Percentiles rank a stretch among this genome's conserved stretches.
Conservation (phyloP, 2,888 invertebrate genomes). For the Drosophila colorata region DNA sequence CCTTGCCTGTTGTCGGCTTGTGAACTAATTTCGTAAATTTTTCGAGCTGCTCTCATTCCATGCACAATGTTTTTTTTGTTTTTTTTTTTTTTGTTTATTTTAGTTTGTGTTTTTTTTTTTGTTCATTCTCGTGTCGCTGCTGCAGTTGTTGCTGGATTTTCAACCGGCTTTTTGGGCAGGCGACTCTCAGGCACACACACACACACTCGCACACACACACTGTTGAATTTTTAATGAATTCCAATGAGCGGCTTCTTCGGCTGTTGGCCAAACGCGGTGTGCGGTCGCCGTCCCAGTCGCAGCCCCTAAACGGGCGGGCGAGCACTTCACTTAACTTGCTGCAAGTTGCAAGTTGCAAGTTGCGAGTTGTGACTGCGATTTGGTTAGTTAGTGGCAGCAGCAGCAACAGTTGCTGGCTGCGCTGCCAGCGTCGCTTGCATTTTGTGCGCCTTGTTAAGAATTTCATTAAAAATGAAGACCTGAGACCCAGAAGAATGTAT, state of each 20-base stretch:
- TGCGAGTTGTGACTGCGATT: conserved; percentile 67
- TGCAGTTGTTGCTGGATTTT: conserved; percentile 59
- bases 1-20: conserved; percentile 62
- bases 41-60: conserved; percentile 83
- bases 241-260: conserved; percentile 77
- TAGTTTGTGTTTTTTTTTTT: conserved; percentile 13
- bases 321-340: conserved; percentile 67
- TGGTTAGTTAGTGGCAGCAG: conserved; percentile 75
- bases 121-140: conserved; percentile 37
- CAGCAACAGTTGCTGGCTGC: conserved; percentile 16
- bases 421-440: conserved; percentile 59
- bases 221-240: conserved; percentile 84
- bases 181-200: conserved; percentile 58
- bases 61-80: conserved; percentile 61
- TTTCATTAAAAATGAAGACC: conserved; percentile 84
- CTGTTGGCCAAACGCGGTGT: conserved; percentile 77
- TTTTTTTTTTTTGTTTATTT: conserved; percentile 22
- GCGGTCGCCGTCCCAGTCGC: conserved; percentile 75
- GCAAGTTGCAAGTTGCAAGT: conserved; percentile 34
- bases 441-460: conserved; percentile 83
- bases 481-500: conserved; percentile 82
- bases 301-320: conserved; percentile 78
- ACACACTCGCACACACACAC: conserved; percentile 19
- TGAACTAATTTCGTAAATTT: conserved; percentile 84
- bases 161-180: conserved; percentile 81